Percentiles rank a stretch among this genome's conserved stretches.
These are phyloP conservation scores for Portunus trituberculatus DNA, from an alignment of 1,140 invertebrate genomes.

Conservation along the genomic window DNA sequence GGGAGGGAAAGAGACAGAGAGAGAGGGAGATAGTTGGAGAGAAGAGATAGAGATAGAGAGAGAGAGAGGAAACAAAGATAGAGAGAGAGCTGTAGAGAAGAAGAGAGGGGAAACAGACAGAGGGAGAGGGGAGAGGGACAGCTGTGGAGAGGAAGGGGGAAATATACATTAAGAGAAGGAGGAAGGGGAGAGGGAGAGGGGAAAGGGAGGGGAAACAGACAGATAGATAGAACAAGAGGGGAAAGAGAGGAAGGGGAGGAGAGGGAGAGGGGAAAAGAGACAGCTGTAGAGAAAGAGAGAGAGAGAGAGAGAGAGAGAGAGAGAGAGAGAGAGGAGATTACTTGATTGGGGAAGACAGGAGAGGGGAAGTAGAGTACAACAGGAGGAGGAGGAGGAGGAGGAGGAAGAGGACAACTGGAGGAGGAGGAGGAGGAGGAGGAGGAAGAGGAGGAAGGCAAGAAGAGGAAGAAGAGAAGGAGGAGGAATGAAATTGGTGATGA, in stretches of 20 bases:
- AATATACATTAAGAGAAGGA: not conserved
- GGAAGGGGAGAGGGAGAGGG: not conserved
- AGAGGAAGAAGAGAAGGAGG: too few relatives aligned
- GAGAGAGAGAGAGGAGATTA: too few relatives aligned
- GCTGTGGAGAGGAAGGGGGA: not conserved
- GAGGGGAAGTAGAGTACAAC: too few relatives aligned
- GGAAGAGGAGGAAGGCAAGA: too few relatives aligned
- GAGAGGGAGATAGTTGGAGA: not conserved
- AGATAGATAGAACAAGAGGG: not conserved
- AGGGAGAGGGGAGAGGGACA: not conserved
- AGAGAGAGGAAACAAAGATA: not conserved
- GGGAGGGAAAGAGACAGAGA: not conserved
- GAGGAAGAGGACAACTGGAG: too few relatives aligned
- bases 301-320: too few relatives aligned
- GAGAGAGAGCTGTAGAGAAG: not conserved
- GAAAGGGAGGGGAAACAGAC: not conserved
- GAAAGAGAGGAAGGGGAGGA: not conserved
- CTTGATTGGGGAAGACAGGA: too few relatives aligned
- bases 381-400: too few relatives aligned
- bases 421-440: too few relatives aligned
- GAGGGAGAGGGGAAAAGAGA: not conserved
- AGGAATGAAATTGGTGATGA: too few relatives aligned
- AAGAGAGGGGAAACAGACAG: not conserved
- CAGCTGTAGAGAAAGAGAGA: too few relatives aligned
- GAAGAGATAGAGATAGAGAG: not conserved